Conservation (phyloP, 2,113 vertebrate genomes). For the Eleginops maclovinus region DNA sequence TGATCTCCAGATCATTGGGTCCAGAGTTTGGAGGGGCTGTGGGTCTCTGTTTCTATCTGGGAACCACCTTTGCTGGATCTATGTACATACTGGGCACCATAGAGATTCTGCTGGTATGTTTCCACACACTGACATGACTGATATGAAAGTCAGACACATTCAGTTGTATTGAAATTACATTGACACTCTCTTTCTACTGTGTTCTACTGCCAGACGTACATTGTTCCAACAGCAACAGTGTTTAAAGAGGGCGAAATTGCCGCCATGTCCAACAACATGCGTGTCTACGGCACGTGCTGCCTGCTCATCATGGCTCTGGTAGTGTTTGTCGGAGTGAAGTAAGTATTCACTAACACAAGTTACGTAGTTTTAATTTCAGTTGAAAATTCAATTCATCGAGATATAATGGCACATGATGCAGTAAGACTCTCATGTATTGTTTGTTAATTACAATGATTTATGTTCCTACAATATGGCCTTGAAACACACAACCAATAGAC, state of each 20-base stretch:
- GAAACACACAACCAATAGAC: background rate
- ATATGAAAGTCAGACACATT: background rate
- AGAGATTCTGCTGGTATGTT: slow-evolving; percentile 84
- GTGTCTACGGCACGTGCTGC: slow-evolving; percentile 91
- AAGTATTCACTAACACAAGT: slow-evolving; percentile 14
- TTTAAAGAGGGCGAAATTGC: slow-evolving; percentile 66
- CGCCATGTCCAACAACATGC: slow-evolving; percentile 88
- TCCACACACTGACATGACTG: no score
- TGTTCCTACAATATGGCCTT: no score
- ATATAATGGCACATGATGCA: no score
- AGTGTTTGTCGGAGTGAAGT: slow-evolving; percentile 96
- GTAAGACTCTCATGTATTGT: no score
- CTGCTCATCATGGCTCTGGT: slow-evolving; percentile 91
- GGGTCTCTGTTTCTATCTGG: slow-evolving; percentile 85
- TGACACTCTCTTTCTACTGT: background rate
- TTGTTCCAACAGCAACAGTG: slow-evolving; percentile 85
- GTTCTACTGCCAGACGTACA: slow-evolving; percentile 86
- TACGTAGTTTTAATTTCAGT: no score
- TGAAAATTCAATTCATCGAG: no score
- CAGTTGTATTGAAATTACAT: background rate
- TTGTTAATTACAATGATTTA: no score
- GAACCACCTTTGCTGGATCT: slow-evolving; percentile 86
- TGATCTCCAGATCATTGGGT: slow-evolving; percentile 86
- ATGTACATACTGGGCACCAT: slow-evolving; percentile 87
- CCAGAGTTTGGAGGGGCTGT: slow-evolving; percentile 87